These are phyloP conservation scores for Chaetophractus vellerosus DNA, from an alignment of 2,797 vertebrate species.

Conservation along the genomic window DNA sequence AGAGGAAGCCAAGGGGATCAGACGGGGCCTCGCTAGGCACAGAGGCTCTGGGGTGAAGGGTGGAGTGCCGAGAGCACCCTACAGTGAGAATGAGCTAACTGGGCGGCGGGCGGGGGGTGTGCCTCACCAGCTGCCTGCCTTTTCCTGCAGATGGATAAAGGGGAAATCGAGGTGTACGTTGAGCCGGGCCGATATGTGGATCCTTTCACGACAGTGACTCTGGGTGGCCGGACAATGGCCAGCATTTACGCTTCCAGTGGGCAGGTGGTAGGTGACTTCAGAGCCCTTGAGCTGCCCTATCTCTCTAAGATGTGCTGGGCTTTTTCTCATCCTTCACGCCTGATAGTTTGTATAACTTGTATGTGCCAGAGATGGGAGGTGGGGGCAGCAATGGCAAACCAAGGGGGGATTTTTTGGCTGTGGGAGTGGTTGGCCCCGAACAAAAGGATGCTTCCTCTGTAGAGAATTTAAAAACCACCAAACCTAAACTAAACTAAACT, in stretches of 20 bases:
- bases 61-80: not conserved
- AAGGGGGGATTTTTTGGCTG: not conserved
- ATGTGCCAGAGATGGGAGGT: not conserved
- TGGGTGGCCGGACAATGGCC: constrained; percentile 86
- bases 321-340: not conserved
- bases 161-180: constrained; percentile 75
- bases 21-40: not conserved
- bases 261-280: constrained; percentile 88
- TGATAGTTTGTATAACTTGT: not conserved
- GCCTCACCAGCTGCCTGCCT: not conserved
- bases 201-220: constrained; percentile 86
- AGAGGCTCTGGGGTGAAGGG: not conserved
- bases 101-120: fast-evolving
- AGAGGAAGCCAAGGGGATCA: not conserved
- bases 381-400: not conserved
- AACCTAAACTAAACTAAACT: not conserved
- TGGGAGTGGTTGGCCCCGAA: not conserved
- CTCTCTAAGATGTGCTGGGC: not conserved
- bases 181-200: constrained; percentile 85
- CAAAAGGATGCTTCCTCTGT: not conserved
- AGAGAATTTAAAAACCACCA: not conserved
- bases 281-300: not conserved
- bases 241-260: constrained; percentile 86
- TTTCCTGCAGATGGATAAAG: constrained; percentile 80
- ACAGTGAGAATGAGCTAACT: too few relatives aligned